A percentile compares a stretch with the other conserved stretches of the same genome.
These are phyloP conservation scores for Anguilla pacifica DNA, from an alignment of 2,797 vertebrate genomes.

Conservation along the genomic window DNA sequence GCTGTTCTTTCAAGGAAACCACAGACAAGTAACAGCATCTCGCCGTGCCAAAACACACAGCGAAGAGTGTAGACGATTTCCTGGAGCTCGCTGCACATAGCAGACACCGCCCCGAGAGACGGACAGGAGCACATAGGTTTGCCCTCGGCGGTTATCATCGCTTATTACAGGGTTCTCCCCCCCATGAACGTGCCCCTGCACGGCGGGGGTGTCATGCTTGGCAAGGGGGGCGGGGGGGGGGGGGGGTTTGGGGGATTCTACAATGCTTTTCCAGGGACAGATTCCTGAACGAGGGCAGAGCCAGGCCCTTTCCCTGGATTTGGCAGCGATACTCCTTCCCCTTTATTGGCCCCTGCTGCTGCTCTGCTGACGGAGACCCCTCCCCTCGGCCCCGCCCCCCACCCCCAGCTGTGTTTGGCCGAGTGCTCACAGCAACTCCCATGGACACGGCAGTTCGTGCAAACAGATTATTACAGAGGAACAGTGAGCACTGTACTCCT, in stretches of 20 bases:
- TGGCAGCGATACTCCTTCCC: neutral
- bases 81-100: neutral
- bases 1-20: conserved; percentile 8
- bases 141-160: neutral
- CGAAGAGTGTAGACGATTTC: neutral
- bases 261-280: neutral
- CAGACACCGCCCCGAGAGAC: neutral
- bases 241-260: no score
- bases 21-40: neutral
- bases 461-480: neutral
- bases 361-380: neutral
- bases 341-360: neutral
- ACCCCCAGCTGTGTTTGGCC: neutral
- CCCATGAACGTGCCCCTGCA: no score
- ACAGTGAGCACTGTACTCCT: neutral
- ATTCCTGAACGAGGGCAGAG: neutral
- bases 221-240: no score
- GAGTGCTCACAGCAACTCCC: neutral
- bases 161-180: neutral
- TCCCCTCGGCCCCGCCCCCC: neutral
- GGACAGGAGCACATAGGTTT: neutral
- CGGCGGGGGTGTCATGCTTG: neutral
- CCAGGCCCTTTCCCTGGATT: conserved; percentile 7
- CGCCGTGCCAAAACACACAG: neutral
- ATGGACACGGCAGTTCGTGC: neutral